A percentile compares a stretch with the other conserved stretches of the same genome.
Conservation (phyloP, 2,797 vertebrate genomes). For the Falco peregrinus region DNA sequence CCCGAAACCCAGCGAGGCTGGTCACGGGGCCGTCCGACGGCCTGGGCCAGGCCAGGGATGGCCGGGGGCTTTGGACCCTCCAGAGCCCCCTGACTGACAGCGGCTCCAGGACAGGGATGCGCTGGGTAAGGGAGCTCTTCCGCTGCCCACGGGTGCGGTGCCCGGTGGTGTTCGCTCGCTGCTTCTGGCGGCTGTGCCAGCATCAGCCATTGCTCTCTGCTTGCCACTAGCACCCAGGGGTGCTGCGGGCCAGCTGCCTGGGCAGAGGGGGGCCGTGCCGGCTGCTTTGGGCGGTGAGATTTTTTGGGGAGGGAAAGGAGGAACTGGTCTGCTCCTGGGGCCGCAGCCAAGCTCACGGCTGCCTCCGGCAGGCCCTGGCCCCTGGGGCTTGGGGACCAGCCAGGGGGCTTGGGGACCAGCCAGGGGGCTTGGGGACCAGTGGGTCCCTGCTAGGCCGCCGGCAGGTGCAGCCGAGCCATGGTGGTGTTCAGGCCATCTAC, state of each 20-base stretch:
- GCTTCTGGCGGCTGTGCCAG: background rate
- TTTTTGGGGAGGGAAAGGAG: background rate
- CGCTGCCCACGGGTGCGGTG: background rate
- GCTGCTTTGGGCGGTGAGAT: background rate
- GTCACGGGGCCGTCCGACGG: background rate
- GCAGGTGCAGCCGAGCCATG: background rate
- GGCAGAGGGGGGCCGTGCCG: background rate
- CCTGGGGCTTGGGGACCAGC: background rate
- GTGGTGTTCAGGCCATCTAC: background rate
- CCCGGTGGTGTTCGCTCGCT: fast-evolving
- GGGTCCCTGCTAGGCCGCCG: background rate
- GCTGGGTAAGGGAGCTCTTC: background rate
- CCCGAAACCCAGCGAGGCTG: background rate
- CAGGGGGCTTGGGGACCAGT: background rate
- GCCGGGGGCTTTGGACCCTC: background rate
- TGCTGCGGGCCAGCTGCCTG: background rate
- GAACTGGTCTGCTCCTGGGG: background rate
- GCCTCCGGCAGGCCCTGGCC: background rate
- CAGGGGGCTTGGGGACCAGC: background rate
- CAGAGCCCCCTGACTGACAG: background rate
- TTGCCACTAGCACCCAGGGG: background rate
- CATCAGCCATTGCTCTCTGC: background rate
- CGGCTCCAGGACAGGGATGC: background rate
- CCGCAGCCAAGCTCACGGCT: background rate
- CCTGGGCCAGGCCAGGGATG: background rate